A percentile compares a stretch with the other conserved stretches of the same genome.
These are phyloP conservation scores for Pampus argenteus DNA, from an alignment of 2,797 vertebrate genomes.

Conservation along the genomic window DNA sequence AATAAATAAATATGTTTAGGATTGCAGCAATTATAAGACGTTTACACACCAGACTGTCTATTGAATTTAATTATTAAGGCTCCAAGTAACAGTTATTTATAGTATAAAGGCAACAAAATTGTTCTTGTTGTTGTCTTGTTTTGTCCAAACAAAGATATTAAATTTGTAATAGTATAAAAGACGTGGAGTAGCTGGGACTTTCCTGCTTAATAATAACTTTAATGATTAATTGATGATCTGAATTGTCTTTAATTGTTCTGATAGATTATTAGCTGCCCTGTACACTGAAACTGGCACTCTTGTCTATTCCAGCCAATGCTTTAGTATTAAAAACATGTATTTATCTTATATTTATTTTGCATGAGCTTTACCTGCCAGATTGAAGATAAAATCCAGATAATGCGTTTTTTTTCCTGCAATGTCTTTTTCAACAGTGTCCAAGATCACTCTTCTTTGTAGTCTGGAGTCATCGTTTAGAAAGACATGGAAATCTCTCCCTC, in stretches of 20 bases:
- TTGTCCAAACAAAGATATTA: neutral
- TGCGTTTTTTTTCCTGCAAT: neutral
- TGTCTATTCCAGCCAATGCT: neutral
- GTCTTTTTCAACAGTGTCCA: slow-evolving; percentile 83
- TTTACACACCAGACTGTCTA: neutral
- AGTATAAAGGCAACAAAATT: neutral
- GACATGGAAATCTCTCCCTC: slow-evolving; percentile 78
- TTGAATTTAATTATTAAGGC: neutral
- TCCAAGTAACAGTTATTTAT: no score
- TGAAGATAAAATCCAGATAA: neutral
- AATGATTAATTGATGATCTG: no score
- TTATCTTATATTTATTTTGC: neutral
- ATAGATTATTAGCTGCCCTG: neutral
- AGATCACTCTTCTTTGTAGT: slow-evolving; percentile 82
- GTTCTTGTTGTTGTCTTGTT: neutral
- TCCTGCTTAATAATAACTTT: neutral
- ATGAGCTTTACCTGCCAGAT: neutral
- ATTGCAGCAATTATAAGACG: neutral
- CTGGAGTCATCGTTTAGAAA: slow-evolving; percentile 85
- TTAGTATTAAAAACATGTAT: neutral
- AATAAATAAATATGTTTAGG: neutral
- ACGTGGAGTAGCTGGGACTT: no score
- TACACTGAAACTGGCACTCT: neutral
- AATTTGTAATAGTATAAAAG: neutral
- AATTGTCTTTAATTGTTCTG: no score